Percentiles rank a stretch among this genome's conserved stretches.
These are phyloP conservation scores for Pollimyrus isidori DNA, from an alignment of 2,113 vertebrate species.

Conservation along the genomic window DNA sequence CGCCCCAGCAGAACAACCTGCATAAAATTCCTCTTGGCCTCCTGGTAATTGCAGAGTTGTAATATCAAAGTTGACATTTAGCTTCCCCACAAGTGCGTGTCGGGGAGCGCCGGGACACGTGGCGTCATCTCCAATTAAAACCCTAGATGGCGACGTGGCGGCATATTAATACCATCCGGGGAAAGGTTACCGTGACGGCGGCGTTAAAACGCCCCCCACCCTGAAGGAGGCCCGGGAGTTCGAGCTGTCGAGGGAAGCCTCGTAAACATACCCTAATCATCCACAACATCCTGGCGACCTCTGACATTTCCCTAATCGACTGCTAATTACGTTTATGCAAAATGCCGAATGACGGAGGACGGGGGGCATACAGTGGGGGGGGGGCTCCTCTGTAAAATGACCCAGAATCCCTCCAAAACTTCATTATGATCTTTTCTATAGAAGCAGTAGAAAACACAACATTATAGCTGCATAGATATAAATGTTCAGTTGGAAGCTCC, in stretches of 20 bases:
- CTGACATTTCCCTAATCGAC: constrained; percentile 10
- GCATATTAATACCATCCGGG: constrained; percentile 12
- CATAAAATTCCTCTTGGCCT: constrained; percentile 25
- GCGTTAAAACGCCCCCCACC: background rate
- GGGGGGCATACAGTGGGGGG: background rate
- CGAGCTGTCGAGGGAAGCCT: background rate
- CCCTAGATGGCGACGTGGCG: background rate
- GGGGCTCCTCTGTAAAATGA: background rate
- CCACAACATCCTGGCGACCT: background rate
- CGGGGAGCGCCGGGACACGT: constrained; percentile 11
- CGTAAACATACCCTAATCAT: background rate
- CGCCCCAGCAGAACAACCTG: constrained; percentile 2
- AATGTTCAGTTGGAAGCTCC: background rate
- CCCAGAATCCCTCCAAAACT: background rate
- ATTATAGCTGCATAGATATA: background rate
- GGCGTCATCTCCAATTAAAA: constrained; percentile 36
- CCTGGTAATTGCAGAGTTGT: constrained; percentile 34
- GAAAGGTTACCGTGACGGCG: background rate
- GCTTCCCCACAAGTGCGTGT: constrained; percentile 21
- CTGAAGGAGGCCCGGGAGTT: background rate
- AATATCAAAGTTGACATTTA: constrained; percentile 28
- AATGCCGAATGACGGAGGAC: background rate
- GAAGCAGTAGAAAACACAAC: background rate
- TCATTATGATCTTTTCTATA: background rate
- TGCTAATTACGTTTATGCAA: constrained; percentile 2